Evolutionary conservation across 2,797 vertebrate genomes (phyloP), one percentile per base, ranked within the genome.

Genomic region (Gila robusta): DNA sequence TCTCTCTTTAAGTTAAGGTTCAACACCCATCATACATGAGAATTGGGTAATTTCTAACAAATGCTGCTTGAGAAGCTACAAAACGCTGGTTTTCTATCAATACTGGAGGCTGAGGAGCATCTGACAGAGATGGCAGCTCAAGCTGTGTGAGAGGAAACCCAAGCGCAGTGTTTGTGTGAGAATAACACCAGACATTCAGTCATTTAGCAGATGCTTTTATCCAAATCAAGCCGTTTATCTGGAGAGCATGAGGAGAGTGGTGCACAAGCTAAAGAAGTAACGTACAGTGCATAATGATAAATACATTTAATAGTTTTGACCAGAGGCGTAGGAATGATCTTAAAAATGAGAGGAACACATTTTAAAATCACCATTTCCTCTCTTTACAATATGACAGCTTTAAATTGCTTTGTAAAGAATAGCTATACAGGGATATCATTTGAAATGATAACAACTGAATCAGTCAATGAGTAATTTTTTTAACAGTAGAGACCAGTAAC

Each of bases 151-250:
- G 11, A 32, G 32, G 32, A 32, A 32, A 32, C 32, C 32, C 32
- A 32, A 32, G 32, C 32, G 32, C 32, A 32, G 32, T 66, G 44
- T 62, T 67, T 64, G 74, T 49, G 64, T 35, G 49, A 74, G 41
- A 32, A 54, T 67, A 77, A 56, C 56, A 44, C 19, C 39, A 23
- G 59, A 49, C 59, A 49, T 76, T 39, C 19, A 84, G 72, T n/a
- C 74, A 21, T 56, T 77, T n/a, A 59, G 74, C 52, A 59, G 52
- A 78, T 3, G 4, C 52, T 78, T 78, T 78, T 59, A 78, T 26
- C 76, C 47, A 54, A 54, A 54, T 49, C 73, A 35, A 35, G 5
- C 32, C 32, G 32, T 32, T 32, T 32, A 17, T 9, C 74, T 3
- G 2, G 7, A 44, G 41, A 21, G 64, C 21, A 64, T 26, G 12